phyloP scores from a whole-genome alignment of 2,113 vertebrate species.

The Panurus biarmicus region DNA sequence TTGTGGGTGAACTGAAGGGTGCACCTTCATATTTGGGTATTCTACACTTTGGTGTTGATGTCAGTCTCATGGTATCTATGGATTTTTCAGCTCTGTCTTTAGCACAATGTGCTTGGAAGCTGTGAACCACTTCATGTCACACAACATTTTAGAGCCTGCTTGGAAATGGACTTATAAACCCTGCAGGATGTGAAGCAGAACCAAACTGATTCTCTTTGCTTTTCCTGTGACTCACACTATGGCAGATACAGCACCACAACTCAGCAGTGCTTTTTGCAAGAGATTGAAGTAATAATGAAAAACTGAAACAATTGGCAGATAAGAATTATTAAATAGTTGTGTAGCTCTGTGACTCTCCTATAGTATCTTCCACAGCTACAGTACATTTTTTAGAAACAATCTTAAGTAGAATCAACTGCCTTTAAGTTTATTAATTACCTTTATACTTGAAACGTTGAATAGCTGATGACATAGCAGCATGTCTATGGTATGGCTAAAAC shows the following conservation, averaged over 20 bases:
- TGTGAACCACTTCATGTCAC: not conserved
- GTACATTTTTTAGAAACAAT: not conserved
- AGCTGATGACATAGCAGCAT: not conserved
- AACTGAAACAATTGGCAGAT: not conserved
- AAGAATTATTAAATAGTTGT: not conserved
- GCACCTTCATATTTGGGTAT: not conserved
- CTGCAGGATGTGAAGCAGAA: not conserved
- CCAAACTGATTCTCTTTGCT: not conserved
- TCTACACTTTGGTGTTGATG: not conserved
- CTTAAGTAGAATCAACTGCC: not conserved
- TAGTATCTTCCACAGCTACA: not conserved
- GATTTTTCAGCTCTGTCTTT: not conserved
- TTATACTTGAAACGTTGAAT: not conserved
- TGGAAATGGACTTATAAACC: not conserved
- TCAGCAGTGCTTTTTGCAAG: not conserved
- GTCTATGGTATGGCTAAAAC: not conserved
- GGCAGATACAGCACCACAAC: not conserved
- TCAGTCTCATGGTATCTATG: accelerated
- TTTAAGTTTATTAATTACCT: not conserved
- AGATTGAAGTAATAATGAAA: not conserved
- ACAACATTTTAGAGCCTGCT: not conserved
- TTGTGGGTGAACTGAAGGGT: not conserved
- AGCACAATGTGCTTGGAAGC: accelerated
- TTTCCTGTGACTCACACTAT: not conserved
- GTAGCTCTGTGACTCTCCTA: not conserved